Evolutionary conservation across 1,140 invertebrate species (phyloP).

Genomic region (Eurosta solidaginis): DNA sequence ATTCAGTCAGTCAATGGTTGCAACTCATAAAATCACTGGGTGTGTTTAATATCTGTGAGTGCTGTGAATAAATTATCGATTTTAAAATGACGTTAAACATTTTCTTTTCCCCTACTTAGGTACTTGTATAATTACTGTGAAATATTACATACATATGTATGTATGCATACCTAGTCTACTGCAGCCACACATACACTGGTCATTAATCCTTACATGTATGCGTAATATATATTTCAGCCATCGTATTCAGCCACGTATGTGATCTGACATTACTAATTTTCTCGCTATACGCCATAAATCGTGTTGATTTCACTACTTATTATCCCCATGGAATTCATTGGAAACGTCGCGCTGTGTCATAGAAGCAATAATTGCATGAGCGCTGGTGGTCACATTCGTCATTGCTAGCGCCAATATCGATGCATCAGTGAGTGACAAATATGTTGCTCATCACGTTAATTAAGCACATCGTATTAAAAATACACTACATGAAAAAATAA

Average conservation of each 20-base stretch:
- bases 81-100: conserved; percentile 10
- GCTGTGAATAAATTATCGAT: conserved; percentile 17
- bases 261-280: conserved; percentile 24
- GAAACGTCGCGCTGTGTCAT: conserved; percentile 6
- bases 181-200: no score
- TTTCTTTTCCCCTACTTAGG: not conserved
- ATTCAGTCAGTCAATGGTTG: not conserved
- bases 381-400: not conserved
- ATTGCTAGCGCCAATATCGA: not conserved
- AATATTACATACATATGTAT: not conserved
- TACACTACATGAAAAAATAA: no score
- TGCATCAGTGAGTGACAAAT: conserved; percentile 2
- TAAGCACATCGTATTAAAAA: not conserved
- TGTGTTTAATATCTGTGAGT: not conserved
- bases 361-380: not conserved
- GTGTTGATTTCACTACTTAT: not conserved
- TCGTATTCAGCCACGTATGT: not conserved
- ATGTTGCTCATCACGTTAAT: not conserved
- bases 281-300: not conserved
- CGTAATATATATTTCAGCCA: no score
- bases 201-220: no score
- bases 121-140: not conserved
- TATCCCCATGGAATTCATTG: conserved; percentile 3
- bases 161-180: not conserved
- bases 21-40: not conserved